Conservation (phyloP, 2,888 invertebrate species). For the Apodemia hepburni region DNA sequence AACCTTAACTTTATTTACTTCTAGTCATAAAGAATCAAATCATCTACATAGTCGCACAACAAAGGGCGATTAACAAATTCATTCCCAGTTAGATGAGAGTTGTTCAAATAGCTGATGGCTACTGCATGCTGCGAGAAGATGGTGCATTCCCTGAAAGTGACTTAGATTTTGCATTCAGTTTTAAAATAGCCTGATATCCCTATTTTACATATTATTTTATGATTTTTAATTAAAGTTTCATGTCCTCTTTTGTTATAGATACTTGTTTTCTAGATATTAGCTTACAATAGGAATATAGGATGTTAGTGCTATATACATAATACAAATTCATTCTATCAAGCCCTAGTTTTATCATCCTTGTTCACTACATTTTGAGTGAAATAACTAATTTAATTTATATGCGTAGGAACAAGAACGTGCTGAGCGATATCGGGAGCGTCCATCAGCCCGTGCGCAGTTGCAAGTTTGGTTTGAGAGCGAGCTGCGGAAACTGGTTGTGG, state of each 20-base stretch:
- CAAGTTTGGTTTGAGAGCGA: slow-evolving; percentile 95
- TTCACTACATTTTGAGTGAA: background rate
- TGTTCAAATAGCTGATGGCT: slow-evolving; percentile 58
- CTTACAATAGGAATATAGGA: slow-evolving; percentile 22
- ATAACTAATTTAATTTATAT: slow-evolving; percentile 30
- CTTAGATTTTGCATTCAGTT: slow-evolving; percentile 58
- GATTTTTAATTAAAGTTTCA: slow-evolving; percentile 16
- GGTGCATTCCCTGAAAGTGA: slow-evolving; percentile 58
- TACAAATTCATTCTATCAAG: slow-evolving; percentile 17
- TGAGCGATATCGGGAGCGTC: slow-evolving; percentile 82
- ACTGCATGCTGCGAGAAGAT: slow-evolving; percentile 69
- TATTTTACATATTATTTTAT: slow-evolving; percentile 17
- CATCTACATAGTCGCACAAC: slow-evolving; percentile 1
- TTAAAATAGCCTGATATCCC: slow-evolving; percentile 30
- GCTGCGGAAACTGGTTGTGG: slow-evolving; percentile 89
- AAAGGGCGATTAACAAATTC: slow-evolving; percentile 31
- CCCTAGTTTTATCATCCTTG: slow-evolving; percentile 15
- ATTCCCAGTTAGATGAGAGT: slow-evolving; percentile 46
- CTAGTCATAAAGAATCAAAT: slow-evolving; percentile 4
- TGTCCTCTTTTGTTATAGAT: slow-evolving; percentile 19
- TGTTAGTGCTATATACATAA: slow-evolving; percentile 11
- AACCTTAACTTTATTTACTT: slow-evolving; percentile 29
- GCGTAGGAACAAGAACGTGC: slow-evolving; percentile 70
- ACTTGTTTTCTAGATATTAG: slow-evolving; percentile 16
- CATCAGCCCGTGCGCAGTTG: slow-evolving; percentile 90